Conservation (phyloP, 2,888 invertebrate genomes). For the Drosophila gaucha region DNA sequence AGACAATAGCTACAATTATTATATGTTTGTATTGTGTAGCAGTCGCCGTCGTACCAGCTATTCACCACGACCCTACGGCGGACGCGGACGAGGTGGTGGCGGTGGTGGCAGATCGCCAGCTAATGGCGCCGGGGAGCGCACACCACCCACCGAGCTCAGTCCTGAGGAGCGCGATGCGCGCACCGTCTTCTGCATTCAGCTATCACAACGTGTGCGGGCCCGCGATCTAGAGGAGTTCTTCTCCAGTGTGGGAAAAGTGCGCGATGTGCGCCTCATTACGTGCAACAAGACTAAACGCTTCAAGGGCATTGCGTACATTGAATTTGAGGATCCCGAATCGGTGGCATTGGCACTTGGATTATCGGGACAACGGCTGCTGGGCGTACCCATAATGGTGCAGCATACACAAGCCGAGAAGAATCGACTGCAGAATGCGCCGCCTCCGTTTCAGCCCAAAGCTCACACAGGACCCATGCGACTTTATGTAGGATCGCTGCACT, state of each 20-base stretch:
- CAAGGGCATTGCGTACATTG: conserved; percentile 99
- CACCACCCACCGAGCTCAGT: conserved; percentile 90
- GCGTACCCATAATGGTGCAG: conserved; percentile 98
- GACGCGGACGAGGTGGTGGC: conserved; percentile 78
- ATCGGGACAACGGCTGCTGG: conserved; percentile 97
- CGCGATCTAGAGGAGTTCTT: conserved; percentile 99
- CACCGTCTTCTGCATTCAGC: conserved; percentile 99
- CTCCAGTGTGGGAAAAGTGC: conserved; percentile 98
- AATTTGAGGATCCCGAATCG: conserved; percentile 98
- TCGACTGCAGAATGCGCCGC: conserved; percentile 94
- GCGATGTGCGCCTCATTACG: conserved; percentile 98
- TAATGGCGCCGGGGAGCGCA: conserved; percentile 86
- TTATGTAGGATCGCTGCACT: conserved; percentile 98
- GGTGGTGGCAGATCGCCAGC: conserved; percentile 78
- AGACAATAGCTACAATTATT: no score
- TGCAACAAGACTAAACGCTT: conserved; percentile 99
- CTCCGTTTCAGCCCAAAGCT: conserved; percentile 93
- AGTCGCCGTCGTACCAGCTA: conserved; percentile 83
- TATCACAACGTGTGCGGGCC: conserved; percentile 96
- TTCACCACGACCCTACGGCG: conserved; percentile 84
- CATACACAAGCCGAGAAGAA: conserved; percentile 98
- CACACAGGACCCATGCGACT: conserved; percentile 97
- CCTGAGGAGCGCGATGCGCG: conserved; percentile 99
- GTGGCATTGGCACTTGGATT: conserved; percentile 97
- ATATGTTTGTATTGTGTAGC: conserved; percentile 26